Base-by-base conservation (phyloP, 2,797 vertebrate genomes). In the Petrocephalus sullivani region DNA sequence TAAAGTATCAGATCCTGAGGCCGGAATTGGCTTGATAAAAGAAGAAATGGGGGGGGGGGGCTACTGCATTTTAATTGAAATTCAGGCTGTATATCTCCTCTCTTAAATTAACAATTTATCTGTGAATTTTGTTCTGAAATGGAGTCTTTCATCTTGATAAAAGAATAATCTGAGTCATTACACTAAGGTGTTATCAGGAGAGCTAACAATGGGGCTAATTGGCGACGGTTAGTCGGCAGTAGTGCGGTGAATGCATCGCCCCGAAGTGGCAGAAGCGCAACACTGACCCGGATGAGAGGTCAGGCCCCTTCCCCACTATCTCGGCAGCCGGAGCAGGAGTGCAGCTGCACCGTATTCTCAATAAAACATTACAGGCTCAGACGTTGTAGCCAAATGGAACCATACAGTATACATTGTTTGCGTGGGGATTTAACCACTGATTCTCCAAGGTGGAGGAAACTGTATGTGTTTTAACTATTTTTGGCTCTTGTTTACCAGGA, bases 21-120 rank as follows among this genome's bases (percentile, higher is more conserved):
- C 94, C 92, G 94, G 92, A 94, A 95, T 92, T 91, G 94, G 92
- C 92, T 94, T 91, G 92, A 93, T 94, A 93, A 93, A 95, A 94
- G 94, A 94, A 94, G 94, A 94, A 91, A 9, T 92, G 91, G 91
- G 95, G 90, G 9, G 92, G 90, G 93, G 93, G 93, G 93, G 93
- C 93, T 93, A 93, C 94, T 95, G 95, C 93, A 93, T 96, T 96
- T 96, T 96, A 96, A 96, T 96, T 96, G 94, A 96, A 96, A 96
- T 94, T 58, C 53, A 85, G 78, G 94, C 93, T 95, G 88, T 95
- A 93, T 94, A 94, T 96, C 94, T 94, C 93, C 87, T 92, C 92
- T 93, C 92, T 93, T 94, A 93, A 93, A 95, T 92, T 94, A 91
- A 87, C 91, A 91, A 87, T 51, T 89, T 94, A 94, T 95, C 94